These are phyloP conservation scores for Erebia epiphron DNA, from an alignment of 2,888 invertebrate species.

Conservation along the genomic window DNA sequence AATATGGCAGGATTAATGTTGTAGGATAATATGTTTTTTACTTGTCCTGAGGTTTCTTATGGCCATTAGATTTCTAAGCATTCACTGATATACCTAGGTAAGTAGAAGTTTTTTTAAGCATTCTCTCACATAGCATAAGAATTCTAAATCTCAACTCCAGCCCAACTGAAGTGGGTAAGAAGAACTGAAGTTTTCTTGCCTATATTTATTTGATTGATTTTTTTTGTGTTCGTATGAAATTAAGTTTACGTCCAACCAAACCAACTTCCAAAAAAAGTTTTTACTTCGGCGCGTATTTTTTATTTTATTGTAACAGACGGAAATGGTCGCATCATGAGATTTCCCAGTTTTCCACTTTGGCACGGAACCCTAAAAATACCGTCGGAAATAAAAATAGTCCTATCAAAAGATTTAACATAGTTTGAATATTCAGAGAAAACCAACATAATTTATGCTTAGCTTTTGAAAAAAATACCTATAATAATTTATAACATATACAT, in stretches of 20 bases:
- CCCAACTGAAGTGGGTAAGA: background rate
- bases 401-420: too few relatives aligned
- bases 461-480: too few relatives aligned
- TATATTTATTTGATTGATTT: background rate
- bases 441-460: too few relatives aligned
- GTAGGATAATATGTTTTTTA: slow-evolving; percentile 19
- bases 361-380: too few relatives aligned
- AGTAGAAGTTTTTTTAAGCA: background rate
- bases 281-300: too few relatives aligned
- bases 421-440: too few relatives aligned
- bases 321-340: too few relatives aligned
- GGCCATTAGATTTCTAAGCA: slow-evolving; percentile 4
- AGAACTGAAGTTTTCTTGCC: too few relatives aligned
- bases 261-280: background rate
- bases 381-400: too few relatives aligned
- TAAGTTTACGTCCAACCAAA: background rate
- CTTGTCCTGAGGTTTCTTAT: slow-evolving; percentile 1
- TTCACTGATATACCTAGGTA: background rate
- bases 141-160: background rate
- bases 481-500: too few relatives aligned
- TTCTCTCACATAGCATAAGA: background rate
- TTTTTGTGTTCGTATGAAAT: background rate
- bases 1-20: slow-evolving; percentile 28
- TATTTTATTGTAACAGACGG: too few relatives aligned
- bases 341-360: too few relatives aligned